A percentile compares a stretch with the other conserved stretches of the same genome.
phyloP scores from a whole-genome alignment of 2,888 invertebrate species.

The Erebia ligea region DNA sequence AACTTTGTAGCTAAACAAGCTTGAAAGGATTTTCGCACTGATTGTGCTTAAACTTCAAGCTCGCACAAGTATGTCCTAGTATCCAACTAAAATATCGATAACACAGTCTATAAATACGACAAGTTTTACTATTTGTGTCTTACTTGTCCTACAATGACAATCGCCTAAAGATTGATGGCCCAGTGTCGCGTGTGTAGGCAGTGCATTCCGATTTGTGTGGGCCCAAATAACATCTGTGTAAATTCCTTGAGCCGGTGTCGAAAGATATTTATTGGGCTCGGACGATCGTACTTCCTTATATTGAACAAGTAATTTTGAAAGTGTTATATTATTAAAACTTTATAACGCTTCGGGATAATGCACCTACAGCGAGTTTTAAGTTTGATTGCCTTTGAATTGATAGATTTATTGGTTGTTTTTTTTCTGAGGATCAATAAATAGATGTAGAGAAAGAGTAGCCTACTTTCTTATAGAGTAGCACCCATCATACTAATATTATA shows the following conservation, averaged over 20 bases:
- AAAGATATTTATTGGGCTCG: constrained; percentile 50
- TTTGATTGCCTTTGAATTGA: constrained; percentile 4
- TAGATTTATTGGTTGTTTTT: constrained; percentile 5
- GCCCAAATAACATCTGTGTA: constrained; percentile 63
- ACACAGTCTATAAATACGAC: constrained; percentile 32
- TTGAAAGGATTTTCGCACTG: not conserved
- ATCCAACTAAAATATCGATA: constrained; percentile 27
- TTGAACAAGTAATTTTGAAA: constrained; percentile 37
- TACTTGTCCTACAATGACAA: constrained; percentile 46
- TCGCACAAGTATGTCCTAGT: constrained; percentile 10
- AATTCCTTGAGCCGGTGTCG: constrained; percentile 54
- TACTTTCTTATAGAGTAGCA: no score
- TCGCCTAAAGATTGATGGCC: constrained; percentile 54
- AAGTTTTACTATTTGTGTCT: constrained; percentile 32
- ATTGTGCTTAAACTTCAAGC: not conserved
- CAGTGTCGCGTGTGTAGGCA: constrained; percentile 61
- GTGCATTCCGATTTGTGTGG: constrained; percentile 67
- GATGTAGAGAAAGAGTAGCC: not conserved
- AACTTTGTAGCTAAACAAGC: not conserved
- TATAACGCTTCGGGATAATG: constrained; percentile 31
- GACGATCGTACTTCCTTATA: constrained; percentile 47
- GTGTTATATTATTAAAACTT: constrained; percentile 35
- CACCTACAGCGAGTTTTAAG: not conserved
- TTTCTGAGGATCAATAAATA: not conserved
- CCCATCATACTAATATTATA: no score